A percentile compares a stretch with the other conserved stretches of the same genome.
phyloP scores from a whole-genome alignment of 2,113 vertebrate genomes.

The Aphelocoma coerulescens region DNA sequence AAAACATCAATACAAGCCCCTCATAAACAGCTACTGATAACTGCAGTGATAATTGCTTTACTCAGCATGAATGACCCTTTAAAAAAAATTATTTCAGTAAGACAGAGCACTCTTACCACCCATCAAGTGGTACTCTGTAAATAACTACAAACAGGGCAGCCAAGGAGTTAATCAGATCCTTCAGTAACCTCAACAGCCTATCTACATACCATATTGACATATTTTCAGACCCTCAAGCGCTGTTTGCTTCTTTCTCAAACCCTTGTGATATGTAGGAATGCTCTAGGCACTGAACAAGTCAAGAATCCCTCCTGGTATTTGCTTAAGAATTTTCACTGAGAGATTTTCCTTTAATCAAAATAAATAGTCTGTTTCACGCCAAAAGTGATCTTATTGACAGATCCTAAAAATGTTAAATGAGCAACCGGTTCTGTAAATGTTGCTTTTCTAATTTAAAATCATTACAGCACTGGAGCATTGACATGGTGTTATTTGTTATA shows the following conservation, averaged over 20 bases:
- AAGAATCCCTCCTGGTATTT: conserved; percentile 8
- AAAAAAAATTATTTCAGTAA: conserved; percentile 3
- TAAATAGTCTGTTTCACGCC: conserved; percentile 61
- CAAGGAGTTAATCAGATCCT: not conserved
- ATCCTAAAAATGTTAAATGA: conserved; percentile 74
- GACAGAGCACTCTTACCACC: not conserved
- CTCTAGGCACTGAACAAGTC: not conserved
- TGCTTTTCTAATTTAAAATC: conserved; percentile 76
- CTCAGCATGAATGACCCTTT: not conserved
- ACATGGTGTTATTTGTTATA: conserved; percentile 71
- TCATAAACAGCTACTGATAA: not conserved
- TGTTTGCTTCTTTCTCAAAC: not conserved
- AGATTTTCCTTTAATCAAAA: conserved; percentile 69
- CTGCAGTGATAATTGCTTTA: not conserved
- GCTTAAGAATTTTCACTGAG: conserved; percentile 36
- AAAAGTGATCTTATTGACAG: conserved; percentile 71
- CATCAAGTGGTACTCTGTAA: not conserved
- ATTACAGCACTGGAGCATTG: conserved; percentile 54
- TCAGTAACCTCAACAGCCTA: not conserved
- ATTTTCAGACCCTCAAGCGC: conserved; percentile 3
- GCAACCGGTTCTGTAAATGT: conserved; percentile 59
- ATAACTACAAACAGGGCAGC: not conserved
- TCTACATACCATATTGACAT: not conserved
- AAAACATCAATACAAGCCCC: not conserved
- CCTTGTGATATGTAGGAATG: not conserved